Conservation (phyloP, 2,113 vertebrate species). For the Sisor rabdophorus region DNA sequence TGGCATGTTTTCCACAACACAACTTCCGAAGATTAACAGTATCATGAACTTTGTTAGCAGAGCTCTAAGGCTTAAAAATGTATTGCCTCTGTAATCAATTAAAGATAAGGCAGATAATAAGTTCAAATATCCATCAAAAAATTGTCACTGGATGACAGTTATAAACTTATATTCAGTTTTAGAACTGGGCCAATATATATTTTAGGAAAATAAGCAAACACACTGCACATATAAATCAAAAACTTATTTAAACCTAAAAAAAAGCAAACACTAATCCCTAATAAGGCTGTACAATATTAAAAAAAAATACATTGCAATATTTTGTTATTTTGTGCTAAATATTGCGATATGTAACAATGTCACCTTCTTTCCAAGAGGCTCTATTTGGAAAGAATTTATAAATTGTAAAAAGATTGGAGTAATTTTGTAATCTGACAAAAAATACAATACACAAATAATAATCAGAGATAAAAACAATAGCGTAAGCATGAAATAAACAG, state of each 20-base stretch:
- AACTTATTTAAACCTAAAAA: neutral
- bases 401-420: too few species aligned
- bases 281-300: neutral
- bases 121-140: neutral
- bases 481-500: too few species aligned
- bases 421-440: too few species aligned
- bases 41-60: neutral
- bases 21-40: neutral
- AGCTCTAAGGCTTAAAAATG: neutral
- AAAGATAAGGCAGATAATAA: neutral
- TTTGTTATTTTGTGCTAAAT: too few species aligned
- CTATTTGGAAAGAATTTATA: too few species aligned
- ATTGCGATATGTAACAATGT: too few species aligned
- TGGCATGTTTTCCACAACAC: neutral
- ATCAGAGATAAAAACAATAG: too few species aligned
- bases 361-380: too few species aligned
- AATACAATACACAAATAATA: too few species aligned
- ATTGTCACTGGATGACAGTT: neutral
- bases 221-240: neutral
- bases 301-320: too few species aligned
- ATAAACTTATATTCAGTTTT: neutral
- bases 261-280: neutral
- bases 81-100: neutral
- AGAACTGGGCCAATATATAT: neutral
- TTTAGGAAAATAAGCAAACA: neutral